Conservation (phyloP, 2,888 invertebrate species). For the Nomada hirtipes region DNA sequence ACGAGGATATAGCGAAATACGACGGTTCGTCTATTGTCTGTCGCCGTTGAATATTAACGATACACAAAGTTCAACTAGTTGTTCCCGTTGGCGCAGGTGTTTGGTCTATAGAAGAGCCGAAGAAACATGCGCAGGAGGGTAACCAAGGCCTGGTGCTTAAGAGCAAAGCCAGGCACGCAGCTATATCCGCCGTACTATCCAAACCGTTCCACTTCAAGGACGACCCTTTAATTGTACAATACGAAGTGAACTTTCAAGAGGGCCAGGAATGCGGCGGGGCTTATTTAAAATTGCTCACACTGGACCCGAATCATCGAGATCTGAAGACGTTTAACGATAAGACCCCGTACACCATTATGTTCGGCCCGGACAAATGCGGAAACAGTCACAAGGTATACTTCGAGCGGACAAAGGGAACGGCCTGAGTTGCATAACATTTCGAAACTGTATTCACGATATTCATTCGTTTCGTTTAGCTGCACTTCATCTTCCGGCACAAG, state of each 20-base stretch:
- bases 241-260: constrained; percentile 96
- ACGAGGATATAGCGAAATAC: constrained; percentile 97
- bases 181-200: constrained; percentile 92
- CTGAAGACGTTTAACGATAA: constrained; percentile 96
- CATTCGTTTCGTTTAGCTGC: constrained; percentile 84
- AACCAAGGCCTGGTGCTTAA: constrained; percentile 96
- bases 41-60: not conserved
- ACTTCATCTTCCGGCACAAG: constrained; percentile 96
- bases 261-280: constrained; percentile 99
- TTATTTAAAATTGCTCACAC: constrained; percentile 96
- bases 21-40: constrained; percentile 87
- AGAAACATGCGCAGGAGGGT: constrained; percentile 91
- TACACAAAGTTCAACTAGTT: not conserved
- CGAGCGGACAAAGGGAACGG: too few species aligned
- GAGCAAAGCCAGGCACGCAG: constrained; percentile 98
- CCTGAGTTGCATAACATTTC: not conserved
- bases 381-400: constrained; percentile 93
- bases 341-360: constrained; percentile 99
- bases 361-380: constrained; percentile 99
- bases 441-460: too few species aligned
- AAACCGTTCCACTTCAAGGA: constrained; percentile 93
- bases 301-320: constrained; percentile 89
- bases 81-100: constrained; percentile 83
- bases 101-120: constrained; percentile 91
- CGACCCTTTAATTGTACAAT: constrained; percentile 95